phyloP scores from a whole-genome alignment of 2,888 invertebrate species.

The Atethmia centrago region DNA sequence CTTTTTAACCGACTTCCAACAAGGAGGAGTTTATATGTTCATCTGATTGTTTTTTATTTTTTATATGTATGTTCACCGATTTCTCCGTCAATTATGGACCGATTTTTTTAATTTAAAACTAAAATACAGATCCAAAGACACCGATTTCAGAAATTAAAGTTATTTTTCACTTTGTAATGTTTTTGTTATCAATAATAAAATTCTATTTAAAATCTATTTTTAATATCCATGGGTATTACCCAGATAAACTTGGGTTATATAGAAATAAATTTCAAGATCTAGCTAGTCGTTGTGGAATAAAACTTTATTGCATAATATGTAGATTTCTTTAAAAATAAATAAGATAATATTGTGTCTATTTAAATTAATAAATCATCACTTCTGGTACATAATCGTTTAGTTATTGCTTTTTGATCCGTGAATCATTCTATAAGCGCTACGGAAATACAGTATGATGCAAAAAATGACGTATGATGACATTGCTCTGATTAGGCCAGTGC shows the following conservation, averaged over 20 bases:
- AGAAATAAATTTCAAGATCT: slow-evolving; percentile 17
- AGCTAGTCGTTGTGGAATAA: slow-evolving; percentile 16
- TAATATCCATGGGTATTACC: not conserved
- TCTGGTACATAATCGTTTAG: slow-evolving; percentile 25
- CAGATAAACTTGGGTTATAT: no score
- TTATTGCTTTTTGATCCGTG: slow-evolving; percentile 44
- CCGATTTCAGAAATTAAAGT: no score
- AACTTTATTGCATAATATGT: slow-evolving; percentile 18
- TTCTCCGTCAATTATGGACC: no score
- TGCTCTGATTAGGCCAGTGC: slow-evolving; percentile 66
- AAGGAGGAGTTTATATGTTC: no score
- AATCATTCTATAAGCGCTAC: slow-evolving; percentile 45
- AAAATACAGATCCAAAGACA: no score
- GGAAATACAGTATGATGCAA: slow-evolving; percentile 50
- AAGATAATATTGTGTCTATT: not conserved
- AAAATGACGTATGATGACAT: slow-evolving; percentile 64
- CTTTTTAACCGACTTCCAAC: no score
- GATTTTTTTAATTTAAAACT: no score
- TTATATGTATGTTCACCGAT: no score
- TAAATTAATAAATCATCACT: slow-evolving; percentile 22
- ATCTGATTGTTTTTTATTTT: no score
- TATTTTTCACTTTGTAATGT: no score
- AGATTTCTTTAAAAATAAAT: slow-evolving; percentile 5
- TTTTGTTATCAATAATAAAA: no score
- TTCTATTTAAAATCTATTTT: slow-evolving; percentile 16